Percentiles rank a stretch among this genome's conserved stretches.
These are phyloP conservation scores for Electrona antarctica DNA, from an alignment of 2,113 vertebrate genomes.

Conservation along the genomic window DNA sequence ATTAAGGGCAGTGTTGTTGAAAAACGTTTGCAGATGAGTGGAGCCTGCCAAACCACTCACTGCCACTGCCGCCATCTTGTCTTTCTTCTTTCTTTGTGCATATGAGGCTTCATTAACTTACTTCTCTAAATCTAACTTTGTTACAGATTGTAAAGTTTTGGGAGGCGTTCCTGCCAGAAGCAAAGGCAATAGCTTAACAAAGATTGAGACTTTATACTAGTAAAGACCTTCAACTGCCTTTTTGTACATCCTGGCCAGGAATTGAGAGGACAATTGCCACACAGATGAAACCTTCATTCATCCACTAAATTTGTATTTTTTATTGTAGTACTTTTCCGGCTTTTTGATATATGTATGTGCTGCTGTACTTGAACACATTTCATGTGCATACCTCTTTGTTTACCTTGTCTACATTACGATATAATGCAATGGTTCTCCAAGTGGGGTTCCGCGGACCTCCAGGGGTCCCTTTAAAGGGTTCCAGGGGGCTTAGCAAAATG, in stretches of 20 bases:
- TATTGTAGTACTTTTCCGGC: slow-evolving; percentile 49
- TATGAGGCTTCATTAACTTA: not conserved
- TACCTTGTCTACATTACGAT: slow-evolving; percentile 34
- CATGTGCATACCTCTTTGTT: slow-evolving; percentile 37
- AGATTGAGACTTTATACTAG: slow-evolving; percentile 51
- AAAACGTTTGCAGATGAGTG: no score
- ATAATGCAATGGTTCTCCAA: slow-evolving; percentile 12
- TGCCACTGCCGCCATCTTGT: no score
- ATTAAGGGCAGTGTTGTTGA: no score
- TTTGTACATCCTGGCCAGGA: slow-evolving; percentile 80
- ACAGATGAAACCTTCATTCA: slow-evolving; percentile 59
- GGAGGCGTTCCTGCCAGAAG: slow-evolving; percentile 96
- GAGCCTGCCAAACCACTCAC: no score
- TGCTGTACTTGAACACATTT: slow-evolving; percentile 35
- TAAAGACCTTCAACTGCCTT: slow-evolving; percentile 78
- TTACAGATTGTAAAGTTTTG: slow-evolving; percentile 94
- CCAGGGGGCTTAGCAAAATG: no score
- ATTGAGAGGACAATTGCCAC: slow-evolving; percentile 65
- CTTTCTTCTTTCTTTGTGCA: no score
- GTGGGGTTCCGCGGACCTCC: no score
- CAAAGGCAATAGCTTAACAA: slow-evolving; percentile 93
- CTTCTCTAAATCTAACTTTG: slow-evolving; percentile 6
- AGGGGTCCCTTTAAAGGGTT: no score
- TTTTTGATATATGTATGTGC: slow-evolving; percentile 52
- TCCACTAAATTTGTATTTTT: slow-evolving; percentile 46